A percentile compares a stretch with the other conserved stretches of the same genome.
phyloP scores from a whole-genome alignment of 2,888 invertebrate species.

The Silvanus unidentatus region DNA sequence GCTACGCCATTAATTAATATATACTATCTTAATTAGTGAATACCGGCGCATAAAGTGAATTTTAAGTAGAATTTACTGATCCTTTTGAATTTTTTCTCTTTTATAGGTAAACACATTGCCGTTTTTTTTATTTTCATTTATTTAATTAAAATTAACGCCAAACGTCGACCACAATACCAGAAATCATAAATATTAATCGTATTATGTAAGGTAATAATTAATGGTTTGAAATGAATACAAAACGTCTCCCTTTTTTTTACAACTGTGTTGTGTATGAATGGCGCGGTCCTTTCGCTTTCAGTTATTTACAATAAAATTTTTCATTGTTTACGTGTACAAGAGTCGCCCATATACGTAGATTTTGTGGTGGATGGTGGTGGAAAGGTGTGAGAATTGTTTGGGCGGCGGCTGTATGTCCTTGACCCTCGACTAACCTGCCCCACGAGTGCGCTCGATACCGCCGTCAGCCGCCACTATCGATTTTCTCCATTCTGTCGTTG shows the following conservation, averaged over 20 bases:
- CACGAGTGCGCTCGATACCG: slow-evolving; percentile 39
- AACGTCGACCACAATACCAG: too few relatives aligned
- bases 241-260: too few relatives aligned
- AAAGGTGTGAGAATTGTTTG: slow-evolving; percentile 30
- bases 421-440: slow-evolving; percentile 46
- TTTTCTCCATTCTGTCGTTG: slow-evolving; percentile 27
- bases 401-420: slow-evolving; percentile 43
- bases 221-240: too few relatives aligned
- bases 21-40: slow-evolving; percentile 23
- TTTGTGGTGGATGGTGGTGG: background rate
- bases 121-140: too few relatives aligned
- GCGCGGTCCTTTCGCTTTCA: too few relatives aligned
- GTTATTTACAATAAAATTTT: too few relatives aligned
- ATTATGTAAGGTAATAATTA: too few relatives aligned
- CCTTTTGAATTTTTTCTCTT: slow-evolving; percentile 6
- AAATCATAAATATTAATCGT: too few relatives aligned
- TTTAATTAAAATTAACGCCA: too few relatives aligned
- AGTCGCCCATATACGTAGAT: background rate
- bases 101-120: too few relatives aligned
- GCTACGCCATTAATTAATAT: slow-evolving; percentile 25
- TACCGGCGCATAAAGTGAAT: slow-evolving; percentile 10
- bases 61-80: slow-evolving; percentile 9
- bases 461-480: slow-evolving; percentile 31
- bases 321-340: too few relatives aligned
- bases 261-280: too few relatives aligned